Percentiles rank a stretch among this genome's conserved stretches.
Evolutionary conservation across 2,888 invertebrate species (phyloP).

Genomic region (Imbricaverruca yamaguchii): DNA sequence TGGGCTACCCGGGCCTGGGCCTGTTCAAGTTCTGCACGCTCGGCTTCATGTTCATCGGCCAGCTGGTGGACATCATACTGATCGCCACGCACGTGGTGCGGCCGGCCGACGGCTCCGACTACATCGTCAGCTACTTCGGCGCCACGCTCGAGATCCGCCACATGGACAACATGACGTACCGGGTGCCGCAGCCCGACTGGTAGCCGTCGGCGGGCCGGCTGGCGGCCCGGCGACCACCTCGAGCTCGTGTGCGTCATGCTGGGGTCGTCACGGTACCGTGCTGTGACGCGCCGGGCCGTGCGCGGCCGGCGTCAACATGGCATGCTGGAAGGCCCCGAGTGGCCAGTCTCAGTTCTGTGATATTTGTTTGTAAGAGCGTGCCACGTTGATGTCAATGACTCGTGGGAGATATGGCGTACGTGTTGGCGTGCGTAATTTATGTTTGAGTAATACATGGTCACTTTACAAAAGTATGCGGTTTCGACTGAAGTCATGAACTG

Average conservation of each 20-base stretch:
- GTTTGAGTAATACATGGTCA: no score
- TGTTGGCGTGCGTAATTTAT: no score
- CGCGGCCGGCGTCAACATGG: background rate
- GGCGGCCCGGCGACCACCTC: background rate
- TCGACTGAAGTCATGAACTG: no score
- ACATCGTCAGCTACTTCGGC: slow-evolving; percentile 88
- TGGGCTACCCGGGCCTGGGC: slow-evolving; percentile 96
- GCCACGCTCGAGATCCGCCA: slow-evolving; percentile 71
- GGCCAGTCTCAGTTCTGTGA: no score
- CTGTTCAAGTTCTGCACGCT: slow-evolving; percentile 89
- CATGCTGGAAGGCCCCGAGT: no score
- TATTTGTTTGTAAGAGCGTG: no score
- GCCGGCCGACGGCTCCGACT: slow-evolving; percentile 90
- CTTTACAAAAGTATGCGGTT: no score
- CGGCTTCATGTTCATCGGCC: slow-evolving; percentile 89
- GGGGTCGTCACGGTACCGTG: background rate
- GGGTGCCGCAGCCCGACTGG: slow-evolving; percentile 73
- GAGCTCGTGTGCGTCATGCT: background rate
- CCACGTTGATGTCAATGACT: no score
- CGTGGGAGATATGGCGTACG: no score
- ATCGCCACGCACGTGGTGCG: slow-evolving; percentile 91
- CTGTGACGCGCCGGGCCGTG: background rate
- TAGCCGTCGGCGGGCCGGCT: background rate
- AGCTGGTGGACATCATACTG: slow-evolving; percentile 86
- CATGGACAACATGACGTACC: slow-evolving; percentile 76